phyloP scores from a whole-genome alignment of 2,797 vertebrate genomes.

The Catamblyrhynchus diadema region DNA sequence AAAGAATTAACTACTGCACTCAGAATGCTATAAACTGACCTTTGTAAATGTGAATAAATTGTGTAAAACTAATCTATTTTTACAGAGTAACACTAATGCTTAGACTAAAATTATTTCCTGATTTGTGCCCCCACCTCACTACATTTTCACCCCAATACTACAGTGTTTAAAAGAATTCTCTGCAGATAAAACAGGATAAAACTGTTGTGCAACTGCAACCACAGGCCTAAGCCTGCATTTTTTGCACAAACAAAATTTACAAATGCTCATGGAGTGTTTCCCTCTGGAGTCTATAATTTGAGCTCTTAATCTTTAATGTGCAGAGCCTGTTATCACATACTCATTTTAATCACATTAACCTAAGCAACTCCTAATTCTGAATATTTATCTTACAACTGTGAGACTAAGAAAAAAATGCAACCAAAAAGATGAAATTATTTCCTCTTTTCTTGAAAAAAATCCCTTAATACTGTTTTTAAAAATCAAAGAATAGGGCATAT shows the following conservation, averaged over 20 bases:
- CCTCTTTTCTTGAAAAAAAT: not conserved
- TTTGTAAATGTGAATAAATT: not conserved
- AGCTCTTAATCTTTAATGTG: slow-evolving; percentile 42
- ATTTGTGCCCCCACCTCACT: not conserved
- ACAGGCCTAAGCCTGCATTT: not conserved
- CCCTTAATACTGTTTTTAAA: slow-evolving; percentile 20
- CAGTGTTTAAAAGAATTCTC: not conserved
- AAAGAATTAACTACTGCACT: slow-evolving; percentile 8
- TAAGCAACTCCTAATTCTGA: slow-evolving; percentile 39
- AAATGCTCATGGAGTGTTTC: slow-evolving; percentile 24
- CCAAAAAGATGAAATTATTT: slow-evolving; percentile 24
- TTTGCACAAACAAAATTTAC: not conserved
- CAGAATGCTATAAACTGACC: slow-evolving; percentile 6
- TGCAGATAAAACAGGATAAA: not conserved
- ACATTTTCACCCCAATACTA: not conserved
- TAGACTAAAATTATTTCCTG: not conserved
- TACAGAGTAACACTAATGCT: not conserved
- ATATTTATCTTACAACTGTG: slow-evolving; percentile 2
- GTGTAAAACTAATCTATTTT: not conserved
- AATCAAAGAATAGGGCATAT: slow-evolving; percentile 15
- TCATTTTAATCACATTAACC: slow-evolving; percentile 51
- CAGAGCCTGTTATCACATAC: slow-evolving; percentile 33
- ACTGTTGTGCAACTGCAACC: not conserved
- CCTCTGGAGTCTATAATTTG: slow-evolving; percentile 45
- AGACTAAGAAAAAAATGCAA: not conserved